Conservation (phyloP, 2,113 vertebrate species). For the Heteronetta atricapilla region DNA sequence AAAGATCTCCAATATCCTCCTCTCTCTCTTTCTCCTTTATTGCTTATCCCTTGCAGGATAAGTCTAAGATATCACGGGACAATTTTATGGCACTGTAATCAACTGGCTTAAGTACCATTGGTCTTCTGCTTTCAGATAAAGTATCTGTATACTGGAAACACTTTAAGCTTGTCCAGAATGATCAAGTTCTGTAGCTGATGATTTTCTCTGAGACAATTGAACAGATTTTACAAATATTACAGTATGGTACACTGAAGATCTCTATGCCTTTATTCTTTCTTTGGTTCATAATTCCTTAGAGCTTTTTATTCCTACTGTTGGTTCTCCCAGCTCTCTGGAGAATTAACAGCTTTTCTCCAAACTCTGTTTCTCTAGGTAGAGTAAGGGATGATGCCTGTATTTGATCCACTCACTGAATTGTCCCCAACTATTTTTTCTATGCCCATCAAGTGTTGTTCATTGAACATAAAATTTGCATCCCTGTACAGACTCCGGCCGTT, state of each 20-base stretch:
- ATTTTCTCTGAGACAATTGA: background rate
- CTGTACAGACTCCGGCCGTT: background rate
- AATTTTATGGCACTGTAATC: background rate
- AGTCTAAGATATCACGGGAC: background rate
- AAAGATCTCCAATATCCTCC: background rate
- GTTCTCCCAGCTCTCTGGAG: background rate
- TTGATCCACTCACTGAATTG: background rate
- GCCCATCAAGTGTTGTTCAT: fast-evolving
- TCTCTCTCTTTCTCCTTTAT: background rate
- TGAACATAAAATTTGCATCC: background rate
- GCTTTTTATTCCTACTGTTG: background rate
- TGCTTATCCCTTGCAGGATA: background rate
- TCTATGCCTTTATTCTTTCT: background rate
- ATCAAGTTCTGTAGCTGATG: background rate
- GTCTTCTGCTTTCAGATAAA: background rate
- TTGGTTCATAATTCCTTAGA: background rate
- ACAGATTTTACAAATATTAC: background rate
- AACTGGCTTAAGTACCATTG: too few relatives aligned
- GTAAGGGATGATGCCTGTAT: background rate
- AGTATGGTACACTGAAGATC: background rate
- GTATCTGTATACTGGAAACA: background rate
- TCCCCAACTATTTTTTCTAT: background rate
- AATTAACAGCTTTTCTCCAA: background rate
- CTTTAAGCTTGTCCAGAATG: background rate
- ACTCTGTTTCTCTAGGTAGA: background rate